phyloP scores from a whole-genome alignment of 2,888 invertebrate genomes.

The Ecdyonurus torrentis region DNA sequence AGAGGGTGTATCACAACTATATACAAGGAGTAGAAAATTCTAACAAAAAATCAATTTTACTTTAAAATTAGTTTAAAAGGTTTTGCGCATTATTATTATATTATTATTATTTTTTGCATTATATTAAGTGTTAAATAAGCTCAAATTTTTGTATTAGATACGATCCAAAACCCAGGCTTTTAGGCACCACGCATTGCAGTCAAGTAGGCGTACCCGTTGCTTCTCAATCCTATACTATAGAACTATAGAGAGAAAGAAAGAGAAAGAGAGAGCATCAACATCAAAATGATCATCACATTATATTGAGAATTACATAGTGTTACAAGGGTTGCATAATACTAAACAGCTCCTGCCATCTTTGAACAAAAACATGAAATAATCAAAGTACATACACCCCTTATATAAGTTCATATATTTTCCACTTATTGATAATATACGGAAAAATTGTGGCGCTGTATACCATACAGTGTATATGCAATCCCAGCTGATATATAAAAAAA shows the following conservation, averaged over 20 bases:
- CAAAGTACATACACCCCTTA: background rate
- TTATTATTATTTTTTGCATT: no score
- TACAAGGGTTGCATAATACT: background rate
- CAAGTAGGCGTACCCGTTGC: background rate
- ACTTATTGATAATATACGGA: background rate
- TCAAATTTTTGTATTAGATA: background rate
- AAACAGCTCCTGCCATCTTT: background rate
- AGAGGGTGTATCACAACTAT: no score
- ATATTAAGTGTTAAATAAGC: no score
- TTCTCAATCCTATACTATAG: no score
- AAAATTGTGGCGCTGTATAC: background rate
- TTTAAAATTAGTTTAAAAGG: no score
- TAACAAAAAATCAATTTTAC: no score
- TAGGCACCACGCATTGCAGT: background rate
- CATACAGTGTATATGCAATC: background rate
- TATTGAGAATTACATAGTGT: background rate
- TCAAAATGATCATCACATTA: background rate
- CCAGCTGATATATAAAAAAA: background rate
- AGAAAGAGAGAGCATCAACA: background rate
- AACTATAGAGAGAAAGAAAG: no score
- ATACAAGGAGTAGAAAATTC: no score
- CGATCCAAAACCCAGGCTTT: background rate
- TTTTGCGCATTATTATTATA: no score
- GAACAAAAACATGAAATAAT: background rate
- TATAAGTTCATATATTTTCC: background rate